Base-by-base conservation (phyloP, 2,888 invertebrate species). In the Yponomeuta evonymella region DNA sequence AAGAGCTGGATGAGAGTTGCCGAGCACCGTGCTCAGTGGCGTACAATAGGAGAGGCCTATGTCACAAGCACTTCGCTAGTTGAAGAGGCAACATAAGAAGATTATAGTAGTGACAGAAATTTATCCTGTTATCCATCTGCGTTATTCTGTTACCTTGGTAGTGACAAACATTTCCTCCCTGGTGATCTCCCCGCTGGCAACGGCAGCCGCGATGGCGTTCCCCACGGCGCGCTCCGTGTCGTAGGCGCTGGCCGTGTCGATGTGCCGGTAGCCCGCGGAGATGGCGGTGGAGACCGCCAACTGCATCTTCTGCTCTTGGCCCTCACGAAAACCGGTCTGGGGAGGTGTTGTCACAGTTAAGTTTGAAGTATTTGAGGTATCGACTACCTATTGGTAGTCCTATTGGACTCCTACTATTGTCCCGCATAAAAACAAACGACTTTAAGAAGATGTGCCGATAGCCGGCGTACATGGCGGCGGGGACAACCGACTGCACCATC, bases 91-190 rank as follows among this genome's bases (percentile, higher is more conserved):
- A 23, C 23, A 23, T 23, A 23, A 23, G 23, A 23, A 23, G 23
- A 23, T 23, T 5, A 5, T 5, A 33, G 33, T 33, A 33, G 33
- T 33, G 33, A 33, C 23, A 23, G 23, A 23, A 0, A 23, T 23
- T 23, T 23, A 23, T 23, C 23, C 23, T 23, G 23, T 23, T 23
- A 23, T 23, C 23, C 23, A 23, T 23, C 23, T 23, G 23, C 23
- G 23, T 23, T 23, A 23, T 23, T 23, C 23, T 23, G 23, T 51
- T 72, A 93, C 94, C 87, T 94, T 94, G 8, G 93, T 93, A 2
- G 93, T 93, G 64, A 94, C 78, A 83, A 93, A 94, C 15, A 94
- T 74, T n/a, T 94, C 89, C 8, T 92, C 87, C 70, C 94, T 83
- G 10, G 81, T 89, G 0, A 94, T 87, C 0, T 84, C 74, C 1